phyloP scores from a whole-genome alignment of 2,113 vertebrate species.

The Misgurnus mizolepis region DNA sequence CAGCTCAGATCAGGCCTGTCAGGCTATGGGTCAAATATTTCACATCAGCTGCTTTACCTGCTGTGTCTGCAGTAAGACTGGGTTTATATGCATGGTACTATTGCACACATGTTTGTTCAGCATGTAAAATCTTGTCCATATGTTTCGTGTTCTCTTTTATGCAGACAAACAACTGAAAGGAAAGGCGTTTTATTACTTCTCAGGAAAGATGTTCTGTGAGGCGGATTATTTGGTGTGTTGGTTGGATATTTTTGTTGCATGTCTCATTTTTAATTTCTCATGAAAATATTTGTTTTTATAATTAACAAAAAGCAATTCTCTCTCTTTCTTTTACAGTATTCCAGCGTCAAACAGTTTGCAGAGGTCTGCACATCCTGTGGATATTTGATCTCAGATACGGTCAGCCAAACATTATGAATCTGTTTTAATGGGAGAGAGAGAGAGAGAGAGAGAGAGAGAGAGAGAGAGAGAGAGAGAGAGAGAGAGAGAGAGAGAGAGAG shows the following conservation, averaged over 20 bases:
- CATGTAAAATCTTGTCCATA: too few relatives aligned
- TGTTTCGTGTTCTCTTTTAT: constrained; percentile 24
- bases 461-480: background rate
- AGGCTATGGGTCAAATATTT: constrained; percentile 63
- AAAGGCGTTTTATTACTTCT: constrained; percentile 86
- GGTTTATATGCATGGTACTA: background rate
- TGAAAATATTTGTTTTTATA: background rate
- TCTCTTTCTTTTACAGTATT: constrained; percentile 74
- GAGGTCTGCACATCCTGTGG: constrained; percentile 89
- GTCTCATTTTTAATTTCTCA: background rate
- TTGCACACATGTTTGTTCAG: background rate
- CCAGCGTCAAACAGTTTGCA: constrained; percentile 84
- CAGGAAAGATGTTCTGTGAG: constrained; percentile 86
- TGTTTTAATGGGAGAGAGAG: background rate
- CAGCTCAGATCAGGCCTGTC: constrained; percentile 51
- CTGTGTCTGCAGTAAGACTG: constrained; percentile 60
- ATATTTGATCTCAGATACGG: constrained; percentile 86
- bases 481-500: background rate
- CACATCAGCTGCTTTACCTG: constrained; percentile 66
- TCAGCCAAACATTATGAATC: constrained; percentile 64
- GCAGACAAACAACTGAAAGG: constrained; percentile 83
- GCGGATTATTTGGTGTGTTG: constrained; percentile 84
- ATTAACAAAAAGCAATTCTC: background rate
- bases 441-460: too few relatives aligned
- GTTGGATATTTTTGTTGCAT: background rate